Percentiles rank a stretch among this genome's conserved stretches.
phyloP scores from a whole-genome alignment of 2,113 vertebrate genomes.

The Lanius collurio region DNA sequence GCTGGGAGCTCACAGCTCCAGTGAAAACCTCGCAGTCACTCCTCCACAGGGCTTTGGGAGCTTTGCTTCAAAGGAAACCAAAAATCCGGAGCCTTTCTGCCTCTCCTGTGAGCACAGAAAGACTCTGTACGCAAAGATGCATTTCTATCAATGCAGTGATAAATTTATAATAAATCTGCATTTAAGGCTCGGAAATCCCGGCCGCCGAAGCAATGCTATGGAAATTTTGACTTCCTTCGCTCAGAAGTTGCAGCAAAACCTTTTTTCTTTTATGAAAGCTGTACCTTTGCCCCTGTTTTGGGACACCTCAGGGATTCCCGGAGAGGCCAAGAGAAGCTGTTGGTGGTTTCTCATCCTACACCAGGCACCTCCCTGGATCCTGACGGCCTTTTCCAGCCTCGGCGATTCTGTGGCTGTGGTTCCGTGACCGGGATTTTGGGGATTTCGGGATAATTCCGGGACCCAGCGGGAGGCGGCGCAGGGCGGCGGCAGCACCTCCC shows the following conservation, averaged over 20 bases:
- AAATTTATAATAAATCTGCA: fast-evolving
- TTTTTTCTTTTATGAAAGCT: background rate
- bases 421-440: background rate
- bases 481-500: background rate
- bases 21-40: background rate
- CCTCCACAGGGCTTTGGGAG: background rate
- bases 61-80: background rate
- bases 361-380: background rate
- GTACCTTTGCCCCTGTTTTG: background rate
- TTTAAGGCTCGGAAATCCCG: background rate
- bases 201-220: fast-evolving
- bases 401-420: background rate
- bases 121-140: fast-evolving
- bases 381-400: background rate
- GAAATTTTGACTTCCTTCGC: background rate
- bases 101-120: fast-evolving
- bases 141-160: fast-evolving
- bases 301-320: fast-evolving
- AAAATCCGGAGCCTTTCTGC: background rate
- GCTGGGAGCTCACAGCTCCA: background rate
- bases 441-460: fast-evolving
- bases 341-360: background rate
- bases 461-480: background rate
- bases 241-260: background rate
- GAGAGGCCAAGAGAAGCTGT: background rate